These are phyloP conservation scores for Catostomus latipinnis DNA, from an alignment of 2,797 vertebrate genomes.

Conservation along the genomic window DNA sequence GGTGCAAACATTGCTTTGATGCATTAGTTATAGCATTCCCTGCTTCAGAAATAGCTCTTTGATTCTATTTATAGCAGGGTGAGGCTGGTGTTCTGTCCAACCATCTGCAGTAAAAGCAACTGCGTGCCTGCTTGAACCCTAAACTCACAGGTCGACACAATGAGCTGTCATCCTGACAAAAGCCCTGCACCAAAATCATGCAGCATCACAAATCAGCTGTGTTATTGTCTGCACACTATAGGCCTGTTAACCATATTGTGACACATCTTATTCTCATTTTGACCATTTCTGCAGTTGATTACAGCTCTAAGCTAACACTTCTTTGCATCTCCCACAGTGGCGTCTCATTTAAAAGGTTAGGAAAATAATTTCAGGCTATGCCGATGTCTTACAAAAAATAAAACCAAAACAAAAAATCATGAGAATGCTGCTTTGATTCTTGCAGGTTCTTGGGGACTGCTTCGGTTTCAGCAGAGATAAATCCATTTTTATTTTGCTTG, in stretches of 20 bases:
- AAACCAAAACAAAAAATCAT: no score
- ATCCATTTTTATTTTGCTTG: background rate
- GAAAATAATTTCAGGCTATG: background rate
- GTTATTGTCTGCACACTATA: no score
- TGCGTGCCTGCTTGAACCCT: background rate
- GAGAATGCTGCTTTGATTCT: background rate
- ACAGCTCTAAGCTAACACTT: background rate
- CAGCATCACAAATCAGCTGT: background rate
- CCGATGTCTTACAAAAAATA: background rate
- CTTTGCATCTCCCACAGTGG: background rate
- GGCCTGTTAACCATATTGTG: background rate
- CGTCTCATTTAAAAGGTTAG: background rate
- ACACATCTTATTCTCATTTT: background rate
- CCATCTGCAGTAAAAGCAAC: background rate
- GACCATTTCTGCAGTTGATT: background rate
- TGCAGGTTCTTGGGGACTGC: background rate
- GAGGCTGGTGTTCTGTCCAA: background rate
- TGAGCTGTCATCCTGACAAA: background rate
- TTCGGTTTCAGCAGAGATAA: constrained; percentile 8
- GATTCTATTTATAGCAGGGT: background rate
- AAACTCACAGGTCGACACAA: background rate
- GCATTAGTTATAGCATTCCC: background rate
- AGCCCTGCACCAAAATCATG: background rate
- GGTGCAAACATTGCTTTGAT: no score
- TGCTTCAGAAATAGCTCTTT: background rate